Percentiles rank a stretch among this genome's conserved stretches.
phyloP scores from a whole-genome alignment of 2,797 vertebrate species.

The Tympanoctomys barrerae region DNA sequence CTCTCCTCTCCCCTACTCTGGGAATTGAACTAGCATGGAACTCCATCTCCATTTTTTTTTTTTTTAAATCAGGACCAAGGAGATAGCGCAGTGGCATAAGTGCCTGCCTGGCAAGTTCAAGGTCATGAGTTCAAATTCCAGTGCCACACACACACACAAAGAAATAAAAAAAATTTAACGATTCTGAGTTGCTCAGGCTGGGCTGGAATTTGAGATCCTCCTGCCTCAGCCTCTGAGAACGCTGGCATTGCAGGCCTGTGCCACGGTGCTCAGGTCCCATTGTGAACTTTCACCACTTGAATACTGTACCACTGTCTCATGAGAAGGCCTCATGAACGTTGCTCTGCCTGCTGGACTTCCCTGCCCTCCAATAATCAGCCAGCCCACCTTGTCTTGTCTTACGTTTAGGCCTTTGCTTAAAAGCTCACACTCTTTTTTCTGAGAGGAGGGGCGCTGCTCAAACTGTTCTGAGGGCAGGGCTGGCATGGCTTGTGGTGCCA shows the following conservation, averaged over 20 bases:
- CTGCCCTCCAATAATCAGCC: background rate
- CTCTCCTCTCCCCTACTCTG: no score
- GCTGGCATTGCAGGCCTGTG: background rate
- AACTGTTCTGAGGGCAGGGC: no score
- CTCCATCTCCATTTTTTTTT: background rate
- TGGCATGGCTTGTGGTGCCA: no score
- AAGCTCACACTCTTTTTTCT: background rate
- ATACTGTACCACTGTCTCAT: background rate
- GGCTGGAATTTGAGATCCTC: background rate
- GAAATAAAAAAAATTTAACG: background rate
- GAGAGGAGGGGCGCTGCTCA: no score
- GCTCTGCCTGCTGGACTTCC: background rate
- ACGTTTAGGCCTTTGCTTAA: background rate
- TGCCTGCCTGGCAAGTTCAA: no score
- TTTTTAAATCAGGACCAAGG: no score
- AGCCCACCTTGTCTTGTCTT: background rate
- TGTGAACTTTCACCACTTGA: background rate
- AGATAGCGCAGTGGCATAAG: no score
- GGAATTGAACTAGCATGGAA: background rate
- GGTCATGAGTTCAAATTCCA: no score
- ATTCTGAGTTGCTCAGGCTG: background rate
- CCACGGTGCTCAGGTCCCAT: background rate
- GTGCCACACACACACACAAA: no score
- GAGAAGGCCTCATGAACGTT: background rate
- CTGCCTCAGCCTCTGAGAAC: background rate